These are phyloP conservation scores for Rhabdomys dilectus DNA, from an alignment of 2,113 vertebrate genomes.

Conservation along the genomic window DNA sequence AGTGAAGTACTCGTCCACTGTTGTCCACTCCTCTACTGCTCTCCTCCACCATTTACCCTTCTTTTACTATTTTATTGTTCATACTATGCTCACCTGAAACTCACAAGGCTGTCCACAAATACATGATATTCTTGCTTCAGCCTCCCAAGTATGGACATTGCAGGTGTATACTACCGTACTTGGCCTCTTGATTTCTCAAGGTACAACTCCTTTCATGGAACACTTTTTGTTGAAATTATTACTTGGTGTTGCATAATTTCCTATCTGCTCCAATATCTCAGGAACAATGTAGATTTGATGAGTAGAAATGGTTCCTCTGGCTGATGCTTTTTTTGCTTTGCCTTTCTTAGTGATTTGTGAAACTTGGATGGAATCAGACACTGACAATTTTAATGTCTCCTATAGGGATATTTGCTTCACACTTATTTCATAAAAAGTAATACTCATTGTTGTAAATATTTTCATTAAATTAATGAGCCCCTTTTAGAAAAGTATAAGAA, in stretches of 20 bases:
- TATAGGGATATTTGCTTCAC: background rate
- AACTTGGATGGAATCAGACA: background rate
- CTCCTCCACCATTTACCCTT: background rate
- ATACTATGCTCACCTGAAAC: background rate
- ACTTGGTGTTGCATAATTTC: background rate
- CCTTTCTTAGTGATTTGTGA: background rate
- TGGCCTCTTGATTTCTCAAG: background rate
- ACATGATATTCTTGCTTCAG: too few relatives aligned
- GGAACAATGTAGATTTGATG: background rate
- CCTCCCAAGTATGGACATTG: background rate
- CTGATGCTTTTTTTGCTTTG: background rate
- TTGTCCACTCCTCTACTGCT: background rate
- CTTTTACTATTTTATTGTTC: background rate
- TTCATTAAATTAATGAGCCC: background rate
- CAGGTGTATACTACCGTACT: rapidly evolving
- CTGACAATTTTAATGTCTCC: background rate
- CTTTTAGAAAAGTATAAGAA: background rate
- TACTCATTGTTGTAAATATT: background rate
- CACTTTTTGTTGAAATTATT: background rate
- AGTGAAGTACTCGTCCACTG: background rate
- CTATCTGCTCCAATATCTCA: background rate
- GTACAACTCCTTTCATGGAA: background rate
- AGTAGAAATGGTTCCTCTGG: background rate
- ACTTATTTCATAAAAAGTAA: background rate
- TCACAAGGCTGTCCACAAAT: background rate